Base-by-base conservation (phyloP, 2,888 invertebrate species). In the Ornithoptera alexandrae region DNA sequence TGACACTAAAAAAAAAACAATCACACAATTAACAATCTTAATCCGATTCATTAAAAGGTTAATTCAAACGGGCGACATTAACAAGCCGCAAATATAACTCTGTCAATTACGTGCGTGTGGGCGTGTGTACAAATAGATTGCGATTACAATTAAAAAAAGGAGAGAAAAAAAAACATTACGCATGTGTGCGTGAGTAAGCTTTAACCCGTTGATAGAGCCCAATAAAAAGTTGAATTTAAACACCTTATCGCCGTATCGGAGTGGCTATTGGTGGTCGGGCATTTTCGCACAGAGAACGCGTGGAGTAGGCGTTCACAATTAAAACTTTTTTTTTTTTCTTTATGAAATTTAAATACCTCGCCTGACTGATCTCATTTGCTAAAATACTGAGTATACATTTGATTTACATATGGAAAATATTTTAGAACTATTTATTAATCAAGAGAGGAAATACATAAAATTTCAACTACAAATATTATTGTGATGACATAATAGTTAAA, bases 141-240 rank as follows among this genome's bases (percentile, higher is more conserved):
- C 46, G 69, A 77, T 77, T 79, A 78, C 74, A 75, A 76, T 73
- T 72, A 81, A 78, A 81, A 53, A 53, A 53, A 5, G 15, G 30
- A 30, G 30, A 30, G 30, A 50, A 50, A 18, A 53, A 53, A 53
- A 81, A 79, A 78, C 72, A 73, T 65, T 76, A 53, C 30, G 72
- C 70, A 71, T 78, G 80, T 87, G 84, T 85, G 85, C 72, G 88
- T 83, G 81, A 83, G 81, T 85, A 79, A 86, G 86, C 85, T 86
- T 86, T 77, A 81, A 72, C 68, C 72, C 62, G 78, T 74, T 84
- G 88, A 89, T 89, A 89, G 88, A 81, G 78, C 71, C 78, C 82
- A 87, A 89, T 90, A 90, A 90, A 90, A 87, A 84, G 84, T 83
- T 81, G 84, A 83, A 86, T 89, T 90, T 88, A 89, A 89, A 85